Percentiles rank a stretch among this genome's conserved stretches.
Evolutionary conservation across 2,888 invertebrate species (phyloP).

Genomic region (Ecliptopera silaceata): DNA sequence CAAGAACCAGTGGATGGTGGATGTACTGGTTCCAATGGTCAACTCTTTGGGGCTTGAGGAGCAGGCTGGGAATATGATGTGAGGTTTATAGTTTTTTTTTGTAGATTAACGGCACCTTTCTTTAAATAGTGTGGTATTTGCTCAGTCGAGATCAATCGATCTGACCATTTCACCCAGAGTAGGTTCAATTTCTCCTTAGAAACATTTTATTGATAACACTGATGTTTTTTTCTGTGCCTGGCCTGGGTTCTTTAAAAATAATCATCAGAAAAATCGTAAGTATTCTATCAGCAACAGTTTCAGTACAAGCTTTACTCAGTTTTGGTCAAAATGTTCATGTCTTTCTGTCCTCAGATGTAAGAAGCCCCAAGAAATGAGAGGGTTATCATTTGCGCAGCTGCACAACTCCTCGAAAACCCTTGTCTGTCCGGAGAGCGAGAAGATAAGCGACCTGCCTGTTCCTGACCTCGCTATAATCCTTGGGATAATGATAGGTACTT

Average conservation of each 20-base stretch:
- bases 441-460: slow-evolving; percentile 22
- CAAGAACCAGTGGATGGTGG: slow-evolving; percentile 87
- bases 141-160: too few relatives aligned
- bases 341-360: slow-evolving; percentile 10
- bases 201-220: too few relatives aligned
- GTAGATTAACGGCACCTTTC: too few relatives aligned
- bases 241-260: too few relatives aligned
- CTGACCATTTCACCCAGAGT: too few relatives aligned
- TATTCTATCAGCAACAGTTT: too few relatives aligned
- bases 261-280: too few relatives aligned
- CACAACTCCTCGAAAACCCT: slow-evolving; percentile 5
- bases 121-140: too few relatives aligned
- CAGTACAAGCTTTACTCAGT: too few relatives aligned
- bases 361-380: slow-evolving; percentile 16
- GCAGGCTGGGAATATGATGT: slow-evolving; percentile 64
- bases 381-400: slow-evolving; percentile 13
- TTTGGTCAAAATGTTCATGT: too few relatives aligned
- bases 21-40: slow-evolving; percentile 82
- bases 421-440: slow-evolving; percentile 43
- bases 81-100: slow-evolving; percentile 37
- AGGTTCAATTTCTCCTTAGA: too few relatives aligned
- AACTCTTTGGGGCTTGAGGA: slow-evolving; percentile 54
- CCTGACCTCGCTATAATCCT: slow-evolving; percentile 51
- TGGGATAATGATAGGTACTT: slow-evolving; percentile 59
- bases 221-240: too few relatives aligned